Conservation (phyloP, 2,888 invertebrate genomes). For the Melieria picta region DNA sequence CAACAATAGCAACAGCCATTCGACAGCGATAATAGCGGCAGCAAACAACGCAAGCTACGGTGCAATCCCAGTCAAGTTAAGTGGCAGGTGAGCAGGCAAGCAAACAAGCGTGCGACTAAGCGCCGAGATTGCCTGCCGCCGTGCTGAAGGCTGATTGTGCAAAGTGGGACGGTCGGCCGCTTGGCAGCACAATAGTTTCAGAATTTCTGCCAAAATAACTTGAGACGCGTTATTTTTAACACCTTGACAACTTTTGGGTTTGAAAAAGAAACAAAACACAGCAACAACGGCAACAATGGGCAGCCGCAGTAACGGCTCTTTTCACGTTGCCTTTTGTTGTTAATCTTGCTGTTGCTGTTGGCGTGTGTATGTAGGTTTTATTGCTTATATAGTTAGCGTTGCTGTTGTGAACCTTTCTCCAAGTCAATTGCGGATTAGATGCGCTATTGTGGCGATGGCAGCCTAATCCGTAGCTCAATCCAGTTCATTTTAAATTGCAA, state of each 20-base stretch:
- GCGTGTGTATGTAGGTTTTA: no score
- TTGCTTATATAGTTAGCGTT: no score
- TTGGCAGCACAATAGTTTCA: neutral
- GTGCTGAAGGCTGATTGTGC: neutral
- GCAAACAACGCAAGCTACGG: neutral
- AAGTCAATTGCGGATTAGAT: no score
- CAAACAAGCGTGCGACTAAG: neutral
- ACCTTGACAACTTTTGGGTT: neutral
- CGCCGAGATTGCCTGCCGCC: neutral
- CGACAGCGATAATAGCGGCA: neutral
- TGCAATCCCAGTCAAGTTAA: constrained; percentile 1
- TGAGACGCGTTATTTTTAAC: constrained; percentile 27
- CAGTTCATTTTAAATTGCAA: neutral
- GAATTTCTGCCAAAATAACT: neutral
- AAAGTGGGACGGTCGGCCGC: neutral
- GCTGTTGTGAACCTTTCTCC: no score
- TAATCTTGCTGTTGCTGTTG: no score
- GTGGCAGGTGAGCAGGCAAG: constrained; percentile 18
- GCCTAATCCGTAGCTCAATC: no score
- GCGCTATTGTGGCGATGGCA: no score
- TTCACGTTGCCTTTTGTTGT: no score
- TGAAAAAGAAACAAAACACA: no score
- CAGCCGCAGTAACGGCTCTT: no score
- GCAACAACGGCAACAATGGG: no score
- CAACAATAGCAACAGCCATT: neutral